phyloP scores from a whole-genome alignment of 1,140 invertebrate species.

The Aphaenogaster floridana region DNA sequence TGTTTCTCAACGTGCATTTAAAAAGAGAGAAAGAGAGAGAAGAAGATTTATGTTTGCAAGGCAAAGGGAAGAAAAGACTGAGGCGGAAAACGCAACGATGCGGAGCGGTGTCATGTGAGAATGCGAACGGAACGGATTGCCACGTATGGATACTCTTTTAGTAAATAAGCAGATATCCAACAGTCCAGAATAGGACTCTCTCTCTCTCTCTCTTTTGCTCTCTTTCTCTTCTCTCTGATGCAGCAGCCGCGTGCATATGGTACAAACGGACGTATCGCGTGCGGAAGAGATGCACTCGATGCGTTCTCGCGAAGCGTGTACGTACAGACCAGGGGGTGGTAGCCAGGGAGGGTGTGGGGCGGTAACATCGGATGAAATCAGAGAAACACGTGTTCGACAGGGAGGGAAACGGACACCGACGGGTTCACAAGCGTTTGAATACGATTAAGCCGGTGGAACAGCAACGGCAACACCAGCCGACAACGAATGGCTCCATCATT shows the following conservation, averaged over 20 bases:
- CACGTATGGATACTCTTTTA: constrained; percentile 27
- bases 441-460: constrained; percentile 52
- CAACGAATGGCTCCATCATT: constrained; percentile 19
- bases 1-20: not conserved
- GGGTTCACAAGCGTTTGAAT: constrained; percentile 56
- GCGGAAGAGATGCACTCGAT: constrained; percentile 26
- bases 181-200: constrained; percentile 29
- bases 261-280: constrained; percentile 16
- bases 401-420: not conserved
- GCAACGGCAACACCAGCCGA: constrained; percentile 38
- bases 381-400: constrained; percentile 33
- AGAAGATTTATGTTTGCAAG: not conserved
- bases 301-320: constrained; percentile 38
- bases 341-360: not conserved
- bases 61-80: not conserved
- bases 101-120: not conserved
- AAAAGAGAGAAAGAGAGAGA: not conserved
- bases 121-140: not conserved
- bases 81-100: not conserved
- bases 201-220: not conserved
- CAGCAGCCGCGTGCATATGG: not conserved
- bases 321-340: not conserved
- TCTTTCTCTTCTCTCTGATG: not conserved
- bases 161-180: constrained; percentile 9
- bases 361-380: constrained; percentile 53